Evolutionary conservation across 1,140 invertebrate genomes (phyloP), one percentile per base, ranked within the genome.

Genomic region (Pinna nobilis): DNA sequence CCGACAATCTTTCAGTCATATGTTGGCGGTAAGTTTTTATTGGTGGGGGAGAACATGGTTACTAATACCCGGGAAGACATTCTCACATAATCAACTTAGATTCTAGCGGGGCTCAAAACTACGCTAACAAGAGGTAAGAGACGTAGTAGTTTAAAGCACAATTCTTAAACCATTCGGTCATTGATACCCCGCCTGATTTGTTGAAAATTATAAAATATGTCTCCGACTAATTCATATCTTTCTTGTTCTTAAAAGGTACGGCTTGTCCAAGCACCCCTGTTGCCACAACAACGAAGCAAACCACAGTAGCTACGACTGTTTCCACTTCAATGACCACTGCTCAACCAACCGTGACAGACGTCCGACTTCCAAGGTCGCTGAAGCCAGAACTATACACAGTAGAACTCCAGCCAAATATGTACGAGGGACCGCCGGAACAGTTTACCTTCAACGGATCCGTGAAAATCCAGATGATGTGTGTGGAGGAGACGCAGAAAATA

Each of bases 371-470:
- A 1, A 74, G 53, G 13, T 72, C 74, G 13, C 37, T 89, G 11
- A 49, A 84, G 11, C 88, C 89, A 1, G 49, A 81, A 23, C 72
- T 85, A 47, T 90, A 90, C 63, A 79, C 82, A 13, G 77, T 90
- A 7, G 82, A 86, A 70, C 78, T 90, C 6, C 81, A 84, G 53
- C 88, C 89, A 7, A 77, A 84, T 69, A 87, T 90, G 74, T 87
- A 88, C 70, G 53, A 49, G 18, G 65, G 50, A n/a, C 71, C 80
- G 20, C 80, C 85, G 2, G 57, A 74, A 32, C 60, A 77, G 0
- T 90, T 89, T 18, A 92, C 90, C 9, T 96, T 95, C 83, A 85
- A 89, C 67, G 96, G 96, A 1, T 90, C 88, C 39, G 94, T 96
- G 0, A 91, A 89, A 50, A 95, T 97, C 11, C 77, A 92, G 3